phyloP scores from a whole-genome alignment of 2,888 invertebrate species.

The Dromius quadrimaculatus region DNA sequence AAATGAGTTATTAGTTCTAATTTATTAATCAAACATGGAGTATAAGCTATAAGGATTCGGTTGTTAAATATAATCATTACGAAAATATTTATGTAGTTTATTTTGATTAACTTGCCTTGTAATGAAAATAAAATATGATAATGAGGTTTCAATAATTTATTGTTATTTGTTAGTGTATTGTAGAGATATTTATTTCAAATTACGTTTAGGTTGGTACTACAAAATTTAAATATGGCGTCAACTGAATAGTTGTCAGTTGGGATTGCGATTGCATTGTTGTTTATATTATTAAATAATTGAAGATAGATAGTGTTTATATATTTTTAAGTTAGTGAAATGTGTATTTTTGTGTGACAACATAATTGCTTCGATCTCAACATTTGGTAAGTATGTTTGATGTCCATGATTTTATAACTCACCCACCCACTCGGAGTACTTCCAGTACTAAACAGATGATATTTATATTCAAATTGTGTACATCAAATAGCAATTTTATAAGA shows the following conservation, averaged over 20 bases:
- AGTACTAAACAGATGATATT: slow-evolving; percentile 48
- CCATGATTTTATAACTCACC: slow-evolving; percentile 38
- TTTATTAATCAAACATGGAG: slow-evolving; percentile 35
- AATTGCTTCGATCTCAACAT: slow-evolving; percentile 9
- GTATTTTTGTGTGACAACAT: background rate
- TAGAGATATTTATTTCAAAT: slow-evolving; percentile 27
- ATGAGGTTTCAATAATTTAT: slow-evolving; percentile 9
- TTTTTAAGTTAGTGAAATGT: slow-evolving; percentile 17
- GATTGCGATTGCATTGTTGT: slow-evolving; percentile 39
- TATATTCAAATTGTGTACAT: slow-evolving; percentile 36
- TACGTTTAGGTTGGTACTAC: slow-evolving; percentile 38
- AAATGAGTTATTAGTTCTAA: slow-evolving; percentile 30
- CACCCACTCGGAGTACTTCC: slow-evolving; percentile 44
- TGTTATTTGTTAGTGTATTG: slow-evolving; percentile 6
- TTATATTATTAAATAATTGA: slow-evolving; percentile 32
- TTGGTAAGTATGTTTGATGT: slow-evolving; percentile 46
- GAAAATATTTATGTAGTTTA: background rate
- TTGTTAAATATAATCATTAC: slow-evolving; percentile 46
- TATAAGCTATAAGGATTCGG: slow-evolving; percentile 26
- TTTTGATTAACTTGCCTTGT: background rate
- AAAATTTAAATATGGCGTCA: slow-evolving; percentile 45
- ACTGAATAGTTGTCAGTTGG: slow-evolving; percentile 42
- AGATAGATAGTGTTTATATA: slow-evolving; percentile 6
- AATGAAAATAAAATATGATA: slow-evolving; percentile 18
- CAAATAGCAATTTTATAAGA: background rate